Percentiles rank a stretch among this genome's conserved stretches.
phyloP scores from a whole-genome alignment of 2,113 vertebrate genomes.

The Elgaria multicarinata region DNA sequence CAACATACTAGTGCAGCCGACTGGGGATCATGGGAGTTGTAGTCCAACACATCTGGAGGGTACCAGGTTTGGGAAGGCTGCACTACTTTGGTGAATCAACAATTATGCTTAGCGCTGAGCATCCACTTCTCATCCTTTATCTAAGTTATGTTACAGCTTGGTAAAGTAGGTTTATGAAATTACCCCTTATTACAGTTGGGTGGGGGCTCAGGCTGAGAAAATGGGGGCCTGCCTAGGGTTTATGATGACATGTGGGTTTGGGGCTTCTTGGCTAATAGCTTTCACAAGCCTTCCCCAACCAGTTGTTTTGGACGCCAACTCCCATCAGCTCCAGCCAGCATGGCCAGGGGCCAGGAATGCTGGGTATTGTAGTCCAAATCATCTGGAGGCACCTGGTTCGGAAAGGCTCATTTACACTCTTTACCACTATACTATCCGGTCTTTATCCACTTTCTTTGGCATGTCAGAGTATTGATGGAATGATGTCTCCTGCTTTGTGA shows the following conservation, averaged over 20 bases:
- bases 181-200: neutral
- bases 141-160: neutral
- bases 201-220: neutral
- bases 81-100: neutral
- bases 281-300: too few species aligned
- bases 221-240: neutral
- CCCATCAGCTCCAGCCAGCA: too few species aligned
- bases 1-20: neutral
- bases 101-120: neutral
- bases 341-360: too few species aligned
- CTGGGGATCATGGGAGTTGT: neutral
- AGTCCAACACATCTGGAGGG: neutral
- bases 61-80: neutral
- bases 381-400: too few species aligned
- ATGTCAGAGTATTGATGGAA: neutral
- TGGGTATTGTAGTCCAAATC: too few species aligned
- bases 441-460: neutral
- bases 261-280: neutral
- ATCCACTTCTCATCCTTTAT: neutral
- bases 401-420: neutral
- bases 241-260: neutral
- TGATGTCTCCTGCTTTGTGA: neutral
- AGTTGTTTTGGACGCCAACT: too few species aligned
- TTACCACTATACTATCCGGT: too few species aligned
- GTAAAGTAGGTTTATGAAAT: neutral